Percentiles rank a stretch among this genome's conserved stretches.
phyloP scores from a whole-genome alignment of 2,888 invertebrate species.

The Phasia obesa region DNA sequence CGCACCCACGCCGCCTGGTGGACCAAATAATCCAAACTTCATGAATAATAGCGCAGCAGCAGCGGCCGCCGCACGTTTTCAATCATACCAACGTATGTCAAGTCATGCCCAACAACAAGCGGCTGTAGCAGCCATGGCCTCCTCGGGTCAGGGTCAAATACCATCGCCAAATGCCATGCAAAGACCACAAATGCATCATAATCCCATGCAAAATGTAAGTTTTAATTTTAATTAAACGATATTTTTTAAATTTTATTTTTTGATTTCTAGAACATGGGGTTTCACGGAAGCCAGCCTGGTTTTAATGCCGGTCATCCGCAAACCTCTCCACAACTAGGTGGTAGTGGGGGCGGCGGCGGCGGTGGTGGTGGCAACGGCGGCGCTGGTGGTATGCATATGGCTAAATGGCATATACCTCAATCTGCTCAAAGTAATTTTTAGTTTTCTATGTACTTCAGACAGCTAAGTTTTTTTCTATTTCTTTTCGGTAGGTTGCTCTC shows the following conservation, averaged over 20 bases:
- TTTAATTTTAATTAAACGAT: background rate
- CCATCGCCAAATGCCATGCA: conserved; percentile 80
- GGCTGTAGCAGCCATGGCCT: conserved; percentile 80
- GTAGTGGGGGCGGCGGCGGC: conserved; percentile 63
- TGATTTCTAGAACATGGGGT: conserved; percentile 79
- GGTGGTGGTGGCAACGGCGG: conserved; percentile 64
- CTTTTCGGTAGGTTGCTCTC: conserved; percentile 76
- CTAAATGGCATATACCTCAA: conserved; percentile 90
- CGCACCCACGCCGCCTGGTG: conserved; percentile 81
- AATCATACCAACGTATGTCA: conserved; percentile 82
- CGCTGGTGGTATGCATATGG: conserved; percentile 80
- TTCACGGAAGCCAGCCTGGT: conserved; percentile 83
- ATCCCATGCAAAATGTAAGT: conserved; percentile 83
- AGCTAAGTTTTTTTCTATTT: background rate
- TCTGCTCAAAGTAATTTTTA: conserved; percentile 83
- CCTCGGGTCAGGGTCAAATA: conserved; percentile 77
- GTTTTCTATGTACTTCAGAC: background rate
- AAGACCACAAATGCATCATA: conserved; percentile 81
- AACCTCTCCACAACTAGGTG: conserved; percentile 81
- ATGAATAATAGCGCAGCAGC: conserved; percentile 80
- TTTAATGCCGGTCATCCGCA: conserved; percentile 83
- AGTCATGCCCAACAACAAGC: conserved; percentile 86
- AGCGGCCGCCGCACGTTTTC: conserved; percentile 79
- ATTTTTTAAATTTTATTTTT: background rate
- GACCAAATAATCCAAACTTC: conserved; percentile 82